A percentile compares a stretch with the other conserved stretches of the same genome.
These are phyloP conservation scores for Rhinogobius similis DNA, from an alignment of 2,113 vertebrate genomes.

Conservation along the genomic window DNA sequence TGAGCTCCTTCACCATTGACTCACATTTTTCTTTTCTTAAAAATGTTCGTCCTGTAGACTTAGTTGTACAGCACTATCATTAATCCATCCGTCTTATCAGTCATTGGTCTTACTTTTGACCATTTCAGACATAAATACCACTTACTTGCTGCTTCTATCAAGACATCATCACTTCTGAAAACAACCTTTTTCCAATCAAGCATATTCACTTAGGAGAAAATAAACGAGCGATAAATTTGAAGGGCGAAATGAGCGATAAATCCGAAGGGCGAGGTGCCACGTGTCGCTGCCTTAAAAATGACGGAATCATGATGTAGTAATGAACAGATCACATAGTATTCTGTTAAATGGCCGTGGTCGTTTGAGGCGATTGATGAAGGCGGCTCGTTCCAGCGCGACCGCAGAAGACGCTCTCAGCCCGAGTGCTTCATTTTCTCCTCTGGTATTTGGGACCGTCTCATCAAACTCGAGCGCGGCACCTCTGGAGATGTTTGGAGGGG, in stretches of 20 bases:
- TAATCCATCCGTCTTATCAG: too few relatives aligned
- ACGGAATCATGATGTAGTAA: conserved; percentile 53
- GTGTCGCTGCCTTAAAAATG: conserved; percentile 37
- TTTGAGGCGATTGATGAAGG: conserved; percentile 73
- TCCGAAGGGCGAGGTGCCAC: conserved; percentile 8
- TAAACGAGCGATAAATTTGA: neutral
- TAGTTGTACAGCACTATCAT: too few relatives aligned
- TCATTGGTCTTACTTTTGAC: too few relatives aligned
- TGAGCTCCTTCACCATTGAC: neutral
- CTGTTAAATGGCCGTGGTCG: conserved; percentile 60
- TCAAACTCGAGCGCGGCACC: conserved; percentile 10
- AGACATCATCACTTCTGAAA: too few relatives aligned
- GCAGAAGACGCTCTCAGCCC: conserved; percentile 24
- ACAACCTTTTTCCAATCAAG: too few relatives aligned
- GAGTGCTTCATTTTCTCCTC: conserved; percentile 29
- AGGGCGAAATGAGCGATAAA: conserved; percentile 10
- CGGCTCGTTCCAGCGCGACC: conserved; percentile 47
- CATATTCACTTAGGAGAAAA: neutral
- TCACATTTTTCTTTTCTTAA: neutral
- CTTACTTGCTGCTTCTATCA: too few relatives aligned
- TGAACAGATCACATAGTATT: conserved; percentile 61
- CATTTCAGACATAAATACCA: too few relatives aligned
- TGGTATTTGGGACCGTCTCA: conserved; percentile 5
- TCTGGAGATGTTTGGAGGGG: conserved; percentile 21
- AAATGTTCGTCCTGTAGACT: too few relatives aligned